Conservation (phyloP, 2,113 vertebrate genomes). For the Ariopsis seemanni region DNA sequence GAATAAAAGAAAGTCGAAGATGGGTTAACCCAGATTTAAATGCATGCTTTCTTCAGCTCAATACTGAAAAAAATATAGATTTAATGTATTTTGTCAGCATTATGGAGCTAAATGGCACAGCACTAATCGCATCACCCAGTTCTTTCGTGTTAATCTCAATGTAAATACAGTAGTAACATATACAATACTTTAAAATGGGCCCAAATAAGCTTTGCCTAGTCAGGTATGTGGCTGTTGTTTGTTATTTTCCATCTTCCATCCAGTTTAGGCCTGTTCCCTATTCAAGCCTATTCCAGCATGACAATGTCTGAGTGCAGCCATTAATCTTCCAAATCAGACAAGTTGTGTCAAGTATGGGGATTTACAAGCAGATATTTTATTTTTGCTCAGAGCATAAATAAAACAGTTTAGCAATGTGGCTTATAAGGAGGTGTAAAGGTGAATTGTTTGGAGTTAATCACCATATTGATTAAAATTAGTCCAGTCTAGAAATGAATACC, state of each 20-base stretch:
- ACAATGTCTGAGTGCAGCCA: neutral
- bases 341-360: neutral
- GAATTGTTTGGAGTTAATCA: neutral
- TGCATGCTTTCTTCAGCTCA: no score
- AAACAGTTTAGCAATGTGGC: neutral
- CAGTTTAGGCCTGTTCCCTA: neutral
- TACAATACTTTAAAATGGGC: neutral
- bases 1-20: no score
- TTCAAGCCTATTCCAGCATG: slow-evolving; percentile 4
- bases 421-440: neutral
- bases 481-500: neutral
- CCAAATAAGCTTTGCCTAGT: neutral
- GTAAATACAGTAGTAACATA: neutral
- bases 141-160: neutral
- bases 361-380: slow-evolving; percentile 3
- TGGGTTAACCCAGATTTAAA: no score
- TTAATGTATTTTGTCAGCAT: no score
- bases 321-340: slow-evolving; percentile 31
- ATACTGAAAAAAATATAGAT: no score
- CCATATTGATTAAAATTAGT: neutral
- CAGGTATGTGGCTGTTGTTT: neutral
- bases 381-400: neutral
- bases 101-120: neutral
- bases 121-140: neutral
- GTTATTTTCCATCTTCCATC: neutral